Conservation (phyloP, 1,140 invertebrate species). For the Saccostrea echinata region DNA sequence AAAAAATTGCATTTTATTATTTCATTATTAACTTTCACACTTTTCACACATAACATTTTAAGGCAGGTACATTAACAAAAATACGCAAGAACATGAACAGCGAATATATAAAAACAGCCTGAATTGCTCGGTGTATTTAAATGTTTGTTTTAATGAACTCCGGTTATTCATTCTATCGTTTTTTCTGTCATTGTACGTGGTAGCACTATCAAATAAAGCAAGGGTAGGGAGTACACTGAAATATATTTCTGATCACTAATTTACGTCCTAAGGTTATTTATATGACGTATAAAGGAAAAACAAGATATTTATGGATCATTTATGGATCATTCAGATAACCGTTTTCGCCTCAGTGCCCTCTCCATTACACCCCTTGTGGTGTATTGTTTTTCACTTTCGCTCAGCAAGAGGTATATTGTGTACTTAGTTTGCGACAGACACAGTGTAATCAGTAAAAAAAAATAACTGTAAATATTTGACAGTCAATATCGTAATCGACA, state of each 20-base stretch:
- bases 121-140: no score
- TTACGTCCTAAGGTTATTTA: background rate
- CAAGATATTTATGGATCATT: background rate
- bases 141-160: no score
- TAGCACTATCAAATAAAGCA: background rate
- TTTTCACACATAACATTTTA: no score
- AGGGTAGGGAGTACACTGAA: background rate
- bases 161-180: no score
- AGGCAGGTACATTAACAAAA: no score
- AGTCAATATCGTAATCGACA: no score
- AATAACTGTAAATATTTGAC: no score
- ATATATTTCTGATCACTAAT: conserved; percentile 14
- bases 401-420: background rate
- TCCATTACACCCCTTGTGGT: background rate
- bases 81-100: no score
- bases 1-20: no score
- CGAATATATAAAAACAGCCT: no score
- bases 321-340: background rate
- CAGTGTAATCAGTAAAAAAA: background rate
- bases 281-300: background rate
- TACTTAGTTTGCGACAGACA: background rate
- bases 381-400: conserved; percentile 5
- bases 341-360: background rate
- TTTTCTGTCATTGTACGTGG: background rate
- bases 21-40: no score